Conservation (phyloP, 2,888 invertebrate genomes). For the Matsumyia berberina region DNA sequence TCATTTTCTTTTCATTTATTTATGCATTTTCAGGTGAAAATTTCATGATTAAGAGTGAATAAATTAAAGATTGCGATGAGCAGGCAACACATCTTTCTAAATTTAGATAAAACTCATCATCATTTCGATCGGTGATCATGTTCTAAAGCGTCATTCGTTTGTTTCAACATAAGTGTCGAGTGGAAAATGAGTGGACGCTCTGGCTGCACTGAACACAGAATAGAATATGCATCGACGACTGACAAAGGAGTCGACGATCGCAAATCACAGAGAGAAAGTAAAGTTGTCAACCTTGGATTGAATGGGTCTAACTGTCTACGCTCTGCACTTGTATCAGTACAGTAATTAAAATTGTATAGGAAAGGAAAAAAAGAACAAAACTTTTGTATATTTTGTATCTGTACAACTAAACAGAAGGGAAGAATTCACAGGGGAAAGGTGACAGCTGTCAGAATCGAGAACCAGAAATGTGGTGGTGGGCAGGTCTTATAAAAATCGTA, state of each 20-base stretch:
- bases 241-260: neutral
- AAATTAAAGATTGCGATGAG: slow-evolving; percentile 34
- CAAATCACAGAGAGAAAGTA: slow-evolving; percentile 66
- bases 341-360: slow-evolving; percentile 35
- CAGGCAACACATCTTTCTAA: slow-evolving; percentile 47
- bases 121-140: slow-evolving; percentile 2
- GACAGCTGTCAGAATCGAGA: slow-evolving; percentile 56
- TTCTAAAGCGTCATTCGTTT: slow-evolving; percentile 7
- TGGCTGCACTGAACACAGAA: slow-evolving; percentile 4
- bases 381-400: too few relatives aligned
- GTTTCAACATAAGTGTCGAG: neutral
- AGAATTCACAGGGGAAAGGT: slow-evolving; percentile 33
- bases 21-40: slow-evolving; percentile 72
- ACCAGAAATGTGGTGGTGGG: slow-evolving; percentile 50
- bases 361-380: neutral
- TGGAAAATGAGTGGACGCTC: too few relatives aligned
- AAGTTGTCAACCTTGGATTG: slow-evolving; percentile 63
- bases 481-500: slow-evolving; percentile 26
- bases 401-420: neutral
- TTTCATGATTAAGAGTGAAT: slow-evolving; percentile 63
- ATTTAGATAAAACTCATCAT: slow-evolving; percentile 63
- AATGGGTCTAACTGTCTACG: slow-evolving; percentile 41
- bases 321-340: too few relatives aligned
- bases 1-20: slow-evolving; percentile 70
- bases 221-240: slow-evolving; percentile 32